A percentile compares a stretch with the other conserved stretches of the same genome.
Evolutionary conservation across 2,888 invertebrate species (phyloP).

Genomic region (Chrysolina haemoptera): DNA sequence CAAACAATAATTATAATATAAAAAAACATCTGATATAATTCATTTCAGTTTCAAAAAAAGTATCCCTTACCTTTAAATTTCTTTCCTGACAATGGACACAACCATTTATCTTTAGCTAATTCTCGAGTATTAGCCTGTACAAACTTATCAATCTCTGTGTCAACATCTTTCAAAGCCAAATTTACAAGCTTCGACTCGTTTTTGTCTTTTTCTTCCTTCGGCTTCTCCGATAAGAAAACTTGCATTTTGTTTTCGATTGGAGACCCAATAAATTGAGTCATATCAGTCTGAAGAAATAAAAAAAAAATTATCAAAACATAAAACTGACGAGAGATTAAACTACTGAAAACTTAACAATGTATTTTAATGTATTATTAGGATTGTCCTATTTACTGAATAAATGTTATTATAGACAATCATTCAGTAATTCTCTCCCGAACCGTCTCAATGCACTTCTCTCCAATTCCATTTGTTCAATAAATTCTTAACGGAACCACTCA

Average conservation of each 20-base stretch:
- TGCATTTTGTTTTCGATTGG: conserved; percentile 93
- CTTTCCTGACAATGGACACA: conserved; percentile 98
- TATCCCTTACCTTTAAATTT: conserved; percentile 85
- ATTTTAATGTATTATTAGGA: too few relatives aligned
- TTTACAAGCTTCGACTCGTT: conserved; percentile 66
- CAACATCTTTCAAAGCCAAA: conserved; percentile 71
- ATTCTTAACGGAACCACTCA: conserved; percentile 26
- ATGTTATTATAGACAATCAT: too few relatives aligned
- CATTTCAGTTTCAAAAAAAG: conserved; percentile 8
- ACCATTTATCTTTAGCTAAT: conserved; percentile 97
- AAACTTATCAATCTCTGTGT: conserved; percentile 92
- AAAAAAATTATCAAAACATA: conserved; percentile 7
- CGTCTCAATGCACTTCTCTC: too few relatives aligned
- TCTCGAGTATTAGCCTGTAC: conserved; percentile 97
- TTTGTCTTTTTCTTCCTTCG: conserved; percentile 80
- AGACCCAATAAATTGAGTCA: conserved; percentile 82
- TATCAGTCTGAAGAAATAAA: conserved; percentile 73
- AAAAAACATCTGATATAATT: conserved; percentile 23
- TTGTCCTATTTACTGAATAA: too few relatives aligned
- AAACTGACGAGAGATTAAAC: too few relatives aligned
- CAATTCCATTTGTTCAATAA: not conserved
- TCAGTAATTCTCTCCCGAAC: too few relatives aligned
- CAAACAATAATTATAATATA: conserved; percentile 3
- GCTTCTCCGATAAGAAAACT: conserved; percentile 86
- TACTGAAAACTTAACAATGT: too few relatives aligned